Conservation (phyloP, 1,140 invertebrate genomes). For the Patella vulgata region DNA sequence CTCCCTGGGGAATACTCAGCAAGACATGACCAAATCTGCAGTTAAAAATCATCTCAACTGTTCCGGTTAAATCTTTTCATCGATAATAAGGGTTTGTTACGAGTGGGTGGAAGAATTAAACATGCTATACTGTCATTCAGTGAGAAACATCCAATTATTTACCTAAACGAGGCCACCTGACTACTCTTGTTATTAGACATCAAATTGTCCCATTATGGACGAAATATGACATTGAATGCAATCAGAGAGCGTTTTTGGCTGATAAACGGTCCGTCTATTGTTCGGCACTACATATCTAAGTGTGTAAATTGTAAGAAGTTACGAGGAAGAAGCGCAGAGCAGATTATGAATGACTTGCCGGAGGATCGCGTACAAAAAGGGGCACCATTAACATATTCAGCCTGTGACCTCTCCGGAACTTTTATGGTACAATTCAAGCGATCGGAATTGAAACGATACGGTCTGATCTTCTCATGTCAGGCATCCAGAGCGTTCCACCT, state of each 20-base stretch:
- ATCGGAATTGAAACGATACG: too few species aligned
- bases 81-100: slow-evolving; percentile 15
- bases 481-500: too few species aligned
- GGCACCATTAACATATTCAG: slow-evolving; percentile 26
- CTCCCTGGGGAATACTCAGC: not conserved
- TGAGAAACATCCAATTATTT: slow-evolving; percentile 18
- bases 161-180: slow-evolving; percentile 18
- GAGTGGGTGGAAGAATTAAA: slow-evolving; percentile 26
- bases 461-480: too few species aligned
- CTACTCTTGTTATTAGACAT: slow-evolving; percentile 14
- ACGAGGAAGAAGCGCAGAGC: slow-evolving; percentile 8
- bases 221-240: slow-evolving; percentile 24
- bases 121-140: slow-evolving; percentile 5
- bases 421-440: too few species aligned
- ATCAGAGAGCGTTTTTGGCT: slow-evolving; percentile 32
- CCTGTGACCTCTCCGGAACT: too few species aligned
- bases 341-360: slow-evolving; percentile 37
- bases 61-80: slow-evolving; percentile 17
- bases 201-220: slow-evolving; percentile 25
- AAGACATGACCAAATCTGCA: too few species aligned
- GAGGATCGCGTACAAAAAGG: slow-evolving; percentile 15
- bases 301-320: slow-evolving; percentile 30
- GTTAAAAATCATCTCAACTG: too few species aligned
- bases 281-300: slow-evolving; percentile 14
- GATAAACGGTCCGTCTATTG: slow-evolving; percentile 11